Evolutionary conservation across 1,140 invertebrate species (phyloP).

Genomic region (Leptinotarsa texana): DNA sequence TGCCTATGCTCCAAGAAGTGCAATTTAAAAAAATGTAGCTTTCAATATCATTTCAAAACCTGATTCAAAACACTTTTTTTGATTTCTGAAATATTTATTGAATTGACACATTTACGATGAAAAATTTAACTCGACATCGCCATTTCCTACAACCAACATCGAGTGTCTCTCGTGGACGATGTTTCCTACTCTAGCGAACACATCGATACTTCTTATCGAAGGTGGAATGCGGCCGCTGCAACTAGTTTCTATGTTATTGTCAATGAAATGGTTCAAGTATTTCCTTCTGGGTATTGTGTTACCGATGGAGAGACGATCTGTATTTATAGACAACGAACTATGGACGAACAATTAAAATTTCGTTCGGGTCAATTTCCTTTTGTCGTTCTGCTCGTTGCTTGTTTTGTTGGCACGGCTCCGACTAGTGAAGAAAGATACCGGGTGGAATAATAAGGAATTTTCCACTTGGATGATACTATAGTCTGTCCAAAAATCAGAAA

Average conservation of each 20-base stretch:
- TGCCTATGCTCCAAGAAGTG: too few species aligned
- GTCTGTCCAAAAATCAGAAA: too few species aligned
- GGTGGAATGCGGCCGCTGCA: conserved; percentile 20
- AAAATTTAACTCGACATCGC: too few species aligned
- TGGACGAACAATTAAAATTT: conserved; percentile 19
- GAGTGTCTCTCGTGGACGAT: too few species aligned
- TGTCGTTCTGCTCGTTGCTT: background rate
- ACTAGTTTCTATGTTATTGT: conserved; percentile 2
- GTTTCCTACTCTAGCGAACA: too few species aligned
- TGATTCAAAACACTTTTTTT: too few species aligned
- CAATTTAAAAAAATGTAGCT: too few species aligned
- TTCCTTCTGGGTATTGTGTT: conserved; percentile 23
- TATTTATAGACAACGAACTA: conserved; percentile 8
- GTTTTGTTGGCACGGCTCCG: conserved; percentile 1
- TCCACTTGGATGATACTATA: background rate
- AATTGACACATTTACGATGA: too few species aligned
- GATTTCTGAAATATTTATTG: too few species aligned
- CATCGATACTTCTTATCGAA: conserved; percentile 4
- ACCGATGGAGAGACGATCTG: conserved; percentile 5
- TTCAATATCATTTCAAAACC: too few species aligned
- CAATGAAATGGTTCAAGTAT: conserved; percentile 20
- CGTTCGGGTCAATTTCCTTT: background rate
- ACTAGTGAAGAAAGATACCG: background rate
- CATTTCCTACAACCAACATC: too few species aligned
- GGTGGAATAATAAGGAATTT: background rate